These are phyloP conservation scores for Scyliorhinus canicula DNA, from an alignment of 2,797 vertebrate species.

Conservation along the genomic window DNA sequence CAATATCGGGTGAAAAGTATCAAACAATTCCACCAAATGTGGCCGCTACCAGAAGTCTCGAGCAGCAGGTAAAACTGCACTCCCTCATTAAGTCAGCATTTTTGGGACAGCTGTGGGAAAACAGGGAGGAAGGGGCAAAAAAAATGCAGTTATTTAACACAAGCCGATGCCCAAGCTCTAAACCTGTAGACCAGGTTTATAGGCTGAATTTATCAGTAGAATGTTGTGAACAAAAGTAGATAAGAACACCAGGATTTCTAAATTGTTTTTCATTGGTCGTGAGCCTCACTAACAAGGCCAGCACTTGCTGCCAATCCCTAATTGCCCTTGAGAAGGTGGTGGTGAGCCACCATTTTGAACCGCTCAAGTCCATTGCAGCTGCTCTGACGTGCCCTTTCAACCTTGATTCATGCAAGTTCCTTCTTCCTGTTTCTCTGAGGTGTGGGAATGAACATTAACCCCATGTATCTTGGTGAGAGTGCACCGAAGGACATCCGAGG, in stretches of 20 bases:
- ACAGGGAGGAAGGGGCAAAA: neutral
- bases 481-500: conserved; percentile 27
- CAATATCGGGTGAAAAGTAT: too few relatives aligned
- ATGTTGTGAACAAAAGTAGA: neutral
- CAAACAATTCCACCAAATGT: too few relatives aligned
- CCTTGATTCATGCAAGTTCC: neutral
- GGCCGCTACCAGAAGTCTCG: too few relatives aligned
- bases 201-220: neutral
- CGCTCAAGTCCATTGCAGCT: neutral
- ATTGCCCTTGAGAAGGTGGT: neutral
- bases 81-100: neutral
- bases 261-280: neutral
- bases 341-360: neutral
- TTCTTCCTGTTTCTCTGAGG: neutral
- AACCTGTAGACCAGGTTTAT: neutral
- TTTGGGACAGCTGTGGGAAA: neutral
- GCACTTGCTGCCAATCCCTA: neutral
- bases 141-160: neutral
- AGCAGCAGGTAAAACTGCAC: neutral
- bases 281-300: neutral
- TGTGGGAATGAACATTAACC: conserved; percentile 35
- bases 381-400: neutral
- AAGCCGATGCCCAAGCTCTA: neutral
- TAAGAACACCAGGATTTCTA: neutral
- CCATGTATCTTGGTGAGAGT: conserved; percentile 39